phyloP scores from a whole-genome alignment of 2,888 invertebrate genomes.

The Hemistola chrysoprasaria region DNA sequence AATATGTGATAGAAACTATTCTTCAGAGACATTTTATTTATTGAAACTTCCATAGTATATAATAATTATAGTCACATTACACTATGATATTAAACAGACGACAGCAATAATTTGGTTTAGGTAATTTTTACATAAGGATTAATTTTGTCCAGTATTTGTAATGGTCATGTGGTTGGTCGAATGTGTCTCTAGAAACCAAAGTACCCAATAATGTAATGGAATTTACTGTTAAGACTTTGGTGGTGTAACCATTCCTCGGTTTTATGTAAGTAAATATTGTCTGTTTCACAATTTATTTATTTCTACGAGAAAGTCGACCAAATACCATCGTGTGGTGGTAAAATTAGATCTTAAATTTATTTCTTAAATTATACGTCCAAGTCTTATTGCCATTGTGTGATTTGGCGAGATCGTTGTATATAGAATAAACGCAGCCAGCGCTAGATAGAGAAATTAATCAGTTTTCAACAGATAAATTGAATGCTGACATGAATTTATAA shows the following conservation, averaged over 20 bases:
- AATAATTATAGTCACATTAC: constrained; percentile 67
- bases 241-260: constrained; percentile 46
- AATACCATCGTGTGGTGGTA: constrained; percentile 43
- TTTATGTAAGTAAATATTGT: constrained; percentile 32
- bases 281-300: constrained; percentile 41
- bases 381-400: constrained; percentile 46
- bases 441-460: constrained; percentile 66
- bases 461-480: constrained; percentile 16
- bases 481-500: constrained; percentile 10
- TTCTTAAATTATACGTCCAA: constrained; percentile 49
- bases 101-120: constrained; percentile 73
- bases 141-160: constrained; percentile 58
- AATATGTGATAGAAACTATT: constrained; percentile 81
- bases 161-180: constrained; percentile 48
- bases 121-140: constrained; percentile 54
- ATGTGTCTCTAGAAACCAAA: constrained; percentile 63
- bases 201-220: constrained; percentile 50
- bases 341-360: constrained; percentile 44
- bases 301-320: constrained; percentile 54
- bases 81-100: constrained; percentile 53
- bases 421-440: constrained; percentile 40
- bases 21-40: constrained; percentile 81
- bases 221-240: constrained; percentile 44
- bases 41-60: constrained; percentile 77
- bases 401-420: constrained; percentile 40